These are phyloP conservation scores for Bruchidius siliquastri DNA, from an alignment of 2,888 invertebrate species.

Conservation along the genomic window DNA sequence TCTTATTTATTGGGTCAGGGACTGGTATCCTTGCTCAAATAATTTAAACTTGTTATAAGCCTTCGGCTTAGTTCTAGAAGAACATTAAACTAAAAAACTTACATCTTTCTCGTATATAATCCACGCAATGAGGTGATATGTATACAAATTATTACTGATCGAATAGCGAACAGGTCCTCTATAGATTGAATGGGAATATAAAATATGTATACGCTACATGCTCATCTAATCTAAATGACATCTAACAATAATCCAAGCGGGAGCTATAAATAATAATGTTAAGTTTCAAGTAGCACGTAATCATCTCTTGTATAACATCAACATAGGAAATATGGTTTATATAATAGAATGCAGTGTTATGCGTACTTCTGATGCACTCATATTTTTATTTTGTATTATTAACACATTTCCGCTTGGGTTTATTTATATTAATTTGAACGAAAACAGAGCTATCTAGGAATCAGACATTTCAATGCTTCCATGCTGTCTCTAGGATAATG, in stretches of 20 bases:
- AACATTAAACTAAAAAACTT: too few species aligned
- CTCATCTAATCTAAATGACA: not conserved
- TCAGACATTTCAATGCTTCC: conserved; percentile 6
- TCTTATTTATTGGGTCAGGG: too few species aligned
- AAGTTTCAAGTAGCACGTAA: conserved; percentile 29
- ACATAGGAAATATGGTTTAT: conserved; percentile 33
- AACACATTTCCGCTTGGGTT: conserved; percentile 28
- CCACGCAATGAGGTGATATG: too few species aligned
- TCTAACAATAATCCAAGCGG: not conserved
- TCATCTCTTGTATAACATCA: conserved; percentile 28
- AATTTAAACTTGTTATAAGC: too few species aligned
- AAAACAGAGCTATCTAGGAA: conserved; percentile 31
- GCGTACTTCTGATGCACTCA: conserved; percentile 22
- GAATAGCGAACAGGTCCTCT: too few species aligned
- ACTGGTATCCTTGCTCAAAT: too few species aligned
- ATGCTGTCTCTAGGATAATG: not conserved
- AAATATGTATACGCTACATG: not conserved
- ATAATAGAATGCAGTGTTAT: conserved; percentile 24
- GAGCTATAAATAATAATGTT: not conserved
- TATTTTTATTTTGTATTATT: conserved; percentile 31
- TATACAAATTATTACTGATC: too few species aligned
- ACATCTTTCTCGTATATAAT: too few species aligned
- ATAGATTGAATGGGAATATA: not conserved
- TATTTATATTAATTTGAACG: conserved; percentile 31
- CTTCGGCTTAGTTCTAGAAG: too few species aligned